A percentile compares a stretch with the other conserved stretches of the same genome.
These are phyloP conservation scores for Myrmecobius fasciatus DNA, from an alignment of 2,113 vertebrate genomes.

Conservation along the genomic window DNA sequence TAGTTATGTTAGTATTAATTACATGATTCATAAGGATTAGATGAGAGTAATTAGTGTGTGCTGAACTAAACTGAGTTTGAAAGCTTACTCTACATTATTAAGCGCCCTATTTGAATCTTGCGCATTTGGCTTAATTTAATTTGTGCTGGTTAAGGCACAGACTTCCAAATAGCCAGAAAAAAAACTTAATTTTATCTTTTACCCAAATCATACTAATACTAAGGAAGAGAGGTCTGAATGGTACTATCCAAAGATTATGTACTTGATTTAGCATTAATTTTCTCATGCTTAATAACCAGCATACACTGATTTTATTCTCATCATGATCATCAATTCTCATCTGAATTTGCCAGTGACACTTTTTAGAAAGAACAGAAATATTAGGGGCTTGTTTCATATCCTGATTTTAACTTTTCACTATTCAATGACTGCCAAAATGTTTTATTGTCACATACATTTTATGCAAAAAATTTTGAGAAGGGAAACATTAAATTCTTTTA, in stretches of 20 bases:
- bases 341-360: constrained; percentile 61
- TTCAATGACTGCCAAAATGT: constrained; percentile 59
- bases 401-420: constrained; percentile 57
- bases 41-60: constrained; percentile 66
- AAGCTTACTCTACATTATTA: constrained; percentile 73
- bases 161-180: constrained; percentile 73
- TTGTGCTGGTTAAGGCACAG: constrained; percentile 67
- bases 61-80: constrained; percentile 76
- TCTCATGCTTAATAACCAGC: constrained; percentile 72
- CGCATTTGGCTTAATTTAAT: constrained; percentile 72
- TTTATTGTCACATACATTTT: constrained; percentile 43
- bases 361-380: constrained; percentile 57
- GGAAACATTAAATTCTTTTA: constrained; percentile 52
- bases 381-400: constrained; percentile 68
- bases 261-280: constrained; percentile 70
- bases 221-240: constrained; percentile 56
- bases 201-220: constrained; percentile 71
- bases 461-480: constrained; percentile 4
- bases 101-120: constrained; percentile 65
- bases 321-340: constrained; percentile 68
- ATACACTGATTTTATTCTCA: constrained; percentile 66
- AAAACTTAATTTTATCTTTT: constrained; percentile 72
- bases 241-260: constrained; percentile 64
- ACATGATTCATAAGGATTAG: constrained; percentile 70
- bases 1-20: constrained; percentile 74